Evolutionary conservation across 2,888 invertebrate genomes (phyloP).

Genomic region (Trichopria drosophilae): DNA sequence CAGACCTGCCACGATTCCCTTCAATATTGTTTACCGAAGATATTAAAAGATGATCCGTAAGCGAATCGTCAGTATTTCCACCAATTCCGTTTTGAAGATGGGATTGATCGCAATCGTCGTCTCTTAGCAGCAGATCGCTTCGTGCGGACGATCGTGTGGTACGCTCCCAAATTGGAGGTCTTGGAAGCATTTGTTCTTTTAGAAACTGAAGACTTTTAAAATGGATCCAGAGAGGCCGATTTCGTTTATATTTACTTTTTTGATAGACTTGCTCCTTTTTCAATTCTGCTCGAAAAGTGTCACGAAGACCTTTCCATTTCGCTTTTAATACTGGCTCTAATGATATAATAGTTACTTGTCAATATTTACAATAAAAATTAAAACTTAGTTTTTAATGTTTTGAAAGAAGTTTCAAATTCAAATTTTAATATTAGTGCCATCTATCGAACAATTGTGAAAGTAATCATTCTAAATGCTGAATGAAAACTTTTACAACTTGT

Average conservation of each 20-base stretch:
- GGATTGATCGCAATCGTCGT: constrained; percentile 18
- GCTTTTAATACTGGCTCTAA: constrained; percentile 50
- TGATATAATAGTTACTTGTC: constrained; percentile 20
- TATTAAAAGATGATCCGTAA: constrained; percentile 40
- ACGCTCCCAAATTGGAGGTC: constrained; percentile 54
- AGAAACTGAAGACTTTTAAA: constrained; percentile 55
- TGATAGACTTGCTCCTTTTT: constrained; percentile 53
- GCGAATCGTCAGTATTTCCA: constrained; percentile 35
- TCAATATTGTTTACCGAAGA: too few relatives aligned
- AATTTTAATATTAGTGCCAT: not conserved
- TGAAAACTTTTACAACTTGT: too few relatives aligned
- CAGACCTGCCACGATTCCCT: too few relatives aligned
- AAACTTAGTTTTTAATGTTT: not conserved
- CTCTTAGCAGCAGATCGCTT: not conserved
- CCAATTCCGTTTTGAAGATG: constrained; percentile 13
- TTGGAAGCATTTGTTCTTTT: constrained; percentile 56
- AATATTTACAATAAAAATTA: constrained; percentile 5
- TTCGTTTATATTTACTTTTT: constrained; percentile 48
- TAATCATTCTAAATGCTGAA: not conserved
- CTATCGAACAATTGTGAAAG: not conserved
- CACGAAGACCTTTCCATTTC: constrained; percentile 56
- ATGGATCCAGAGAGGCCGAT: constrained; percentile 55
- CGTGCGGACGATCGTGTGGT: constrained; percentile 18
- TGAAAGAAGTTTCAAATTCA: not conserved
- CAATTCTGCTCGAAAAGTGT: constrained; percentile 55